Evolutionary conservation across 2,888 invertebrate genomes (phyloP), one percentile per base, ranked within the genome.

Genomic region (Slavum lentiscoides): DNA sequence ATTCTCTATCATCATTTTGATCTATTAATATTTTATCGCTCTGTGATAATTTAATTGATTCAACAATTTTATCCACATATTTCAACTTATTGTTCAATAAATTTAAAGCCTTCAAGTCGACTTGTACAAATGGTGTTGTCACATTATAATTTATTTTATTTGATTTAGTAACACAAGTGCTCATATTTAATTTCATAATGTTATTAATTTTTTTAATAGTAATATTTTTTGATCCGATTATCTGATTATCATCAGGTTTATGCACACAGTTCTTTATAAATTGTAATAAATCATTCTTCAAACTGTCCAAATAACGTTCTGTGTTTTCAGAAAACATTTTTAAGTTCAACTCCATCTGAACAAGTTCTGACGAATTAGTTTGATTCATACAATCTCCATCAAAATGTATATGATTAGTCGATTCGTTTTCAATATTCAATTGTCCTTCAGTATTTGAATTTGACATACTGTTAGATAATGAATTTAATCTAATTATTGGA

Each of bases 241-340:
- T 59, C 6, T 21, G n/a, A 39, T n/a, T n/a, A n/a, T 11, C 6
- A 23, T 59, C 11, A 9, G 5, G 58, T 39, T 21, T 53, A 66
- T 19, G 30, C 43, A 11, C 23, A 21, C n/a, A 30, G 13, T 59
- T 73, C 23, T 49, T 72, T 21, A n/a, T 64, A n/a, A 74, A n/a
- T 37, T 53, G 62, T 53, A 76, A 30, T n/a, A 68, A 19, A 43
- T 68, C 76, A 43, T n/a, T 30, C 5, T 61, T 49, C 30, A 76
- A 30, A 30, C n/a, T 76, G 30, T 76, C 68, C 8, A 76, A 43
- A 59, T 68, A 76, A 13, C 49, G 68, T 19, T 7, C 23, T n/a
- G 68, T 68, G 21, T 49, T 68, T n/a, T 30, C 59, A 15, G 43
- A 15, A 68, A 76, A 59, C 43, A 61, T 61, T 76, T 68, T 76